Evolutionary conservation across 2,797 vertebrate genomes (phyloP).

Genomic region (Molossus alvarezi): DNA sequence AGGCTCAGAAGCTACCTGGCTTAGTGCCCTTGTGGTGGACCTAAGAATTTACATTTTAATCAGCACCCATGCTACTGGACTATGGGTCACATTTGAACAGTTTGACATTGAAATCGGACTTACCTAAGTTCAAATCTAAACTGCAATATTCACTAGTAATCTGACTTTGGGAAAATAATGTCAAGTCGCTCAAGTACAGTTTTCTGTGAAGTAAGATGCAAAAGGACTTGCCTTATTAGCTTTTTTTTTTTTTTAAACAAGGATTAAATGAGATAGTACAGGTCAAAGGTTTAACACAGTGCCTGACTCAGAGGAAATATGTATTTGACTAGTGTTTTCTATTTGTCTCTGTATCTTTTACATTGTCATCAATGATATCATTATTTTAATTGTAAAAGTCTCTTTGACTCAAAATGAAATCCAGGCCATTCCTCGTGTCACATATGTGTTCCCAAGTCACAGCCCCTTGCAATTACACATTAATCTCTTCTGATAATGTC

Average conservation of each 20-base stretch:
- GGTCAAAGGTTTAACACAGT: neutral
- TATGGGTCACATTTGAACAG: neutral
- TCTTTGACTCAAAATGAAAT: neutral
- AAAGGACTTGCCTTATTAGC: neutral
- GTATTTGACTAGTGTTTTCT: neutral
- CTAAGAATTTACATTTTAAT: neutral
- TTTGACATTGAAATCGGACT: neutral
- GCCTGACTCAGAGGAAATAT: neutral
- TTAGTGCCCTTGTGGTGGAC: neutral
- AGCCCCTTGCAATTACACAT: neutral
- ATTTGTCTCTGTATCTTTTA: neutral
- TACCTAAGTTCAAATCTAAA: neutral
- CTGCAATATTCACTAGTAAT: neutral
- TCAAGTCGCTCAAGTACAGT: neutral
- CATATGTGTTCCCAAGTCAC: neutral
- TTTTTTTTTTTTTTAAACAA: neutral
- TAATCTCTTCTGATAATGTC: neutral
- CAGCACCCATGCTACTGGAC: neutral
- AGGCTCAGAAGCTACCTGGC: neutral
- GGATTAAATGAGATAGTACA: neutral
- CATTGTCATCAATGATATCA: neutral
- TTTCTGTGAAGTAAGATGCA: neutral
- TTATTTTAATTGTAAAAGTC: slow-evolving; percentile 11
- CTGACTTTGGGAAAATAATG: neutral
- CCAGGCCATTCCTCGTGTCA: neutral